Evolutionary conservation across 2,797 vertebrate genomes (phyloP), one percentile per base, ranked within the genome.

Genomic region (Emydoidea blandingii): DNA sequence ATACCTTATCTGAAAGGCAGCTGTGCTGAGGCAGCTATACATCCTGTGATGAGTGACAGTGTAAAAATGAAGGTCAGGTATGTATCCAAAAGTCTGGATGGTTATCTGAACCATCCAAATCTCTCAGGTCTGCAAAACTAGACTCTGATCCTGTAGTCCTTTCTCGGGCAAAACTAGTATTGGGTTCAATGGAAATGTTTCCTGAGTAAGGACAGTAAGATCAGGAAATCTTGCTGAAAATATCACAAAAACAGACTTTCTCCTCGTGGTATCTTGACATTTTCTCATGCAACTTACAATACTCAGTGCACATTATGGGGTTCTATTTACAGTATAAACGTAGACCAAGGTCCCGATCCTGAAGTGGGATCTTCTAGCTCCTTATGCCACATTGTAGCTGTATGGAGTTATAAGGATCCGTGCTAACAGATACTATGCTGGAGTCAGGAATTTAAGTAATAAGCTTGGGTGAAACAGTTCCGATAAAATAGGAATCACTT

Each of bases 371-470:
- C 74, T 47, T 49, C 25, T 68, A 1, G 0, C 14, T 49, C 23
- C 74, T 47, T 49, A 47, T 78, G 59, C 53, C 50, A 2, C 49
- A 0, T 25, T 10, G 56, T 49, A 72, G 8, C 16, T 54, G 37
- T 23, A n/a, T 0, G 0, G 44, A 3, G 1, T 78, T 31, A 31
- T 31, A 49, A 78, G 27, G 27, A 78, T 29, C 12, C 37, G 5
- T 0, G 0, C 59, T 74, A 0, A 0, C 54, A 37, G 65, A 0
- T 1, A 54, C n/a, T 53, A 54, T 3, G 44, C 29, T 50, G 85
- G 65, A 6, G 44, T 31, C 72, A 76, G 18, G 52, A 29, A n/a
- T 79, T 50, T 59, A 79, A 21, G 27, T 12, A 4, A 0, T 34
- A 52, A 9, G 5, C 4, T 37, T 19, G 86, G 54, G 27, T 21